Conservation (phyloP, 2,113 vertebrate species). For the Anseranas semipalmata region DNA sequence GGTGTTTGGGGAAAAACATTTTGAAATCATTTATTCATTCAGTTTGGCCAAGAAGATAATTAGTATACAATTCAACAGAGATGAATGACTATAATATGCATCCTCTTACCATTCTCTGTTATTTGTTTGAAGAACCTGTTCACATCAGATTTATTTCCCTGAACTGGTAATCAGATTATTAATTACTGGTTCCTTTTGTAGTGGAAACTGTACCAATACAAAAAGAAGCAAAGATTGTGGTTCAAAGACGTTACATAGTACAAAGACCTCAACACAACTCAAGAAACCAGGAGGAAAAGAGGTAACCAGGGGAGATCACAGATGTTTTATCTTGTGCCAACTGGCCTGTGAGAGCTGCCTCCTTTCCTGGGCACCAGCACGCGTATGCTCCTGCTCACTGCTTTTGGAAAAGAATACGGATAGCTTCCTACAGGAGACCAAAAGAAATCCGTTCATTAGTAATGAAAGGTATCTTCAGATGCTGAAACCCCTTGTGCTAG, state of each 20-base stretch:
- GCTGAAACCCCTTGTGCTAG: neutral
- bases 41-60: constrained; percentile 62
- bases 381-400: fast-evolving
- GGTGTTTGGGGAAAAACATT: constrained; percentile 36
- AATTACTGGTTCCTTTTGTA: constrained; percentile 12
- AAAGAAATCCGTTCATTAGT: neutral
- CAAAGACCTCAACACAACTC: neutral
- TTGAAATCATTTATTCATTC: constrained; percentile 48
- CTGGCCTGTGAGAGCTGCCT: neutral
- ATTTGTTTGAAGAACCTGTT: constrained; percentile 34
- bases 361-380: neutral
- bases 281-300: neutral
- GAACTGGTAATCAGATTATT: constrained; percentile 37
- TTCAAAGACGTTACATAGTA: neutral
- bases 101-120: neutral
- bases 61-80: constrained; percentile 44
- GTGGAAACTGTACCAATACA: neutral
- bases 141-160: constrained; percentile 20
- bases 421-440: neutral
- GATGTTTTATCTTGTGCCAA: neutral
- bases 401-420: fast-evolving
- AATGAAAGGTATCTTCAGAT: neutral
- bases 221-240: neutral
- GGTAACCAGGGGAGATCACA: neutral
- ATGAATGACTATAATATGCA: constrained; percentile 33